Conservation (phyloP, 37 sponge, comb jelly and placozoan species). For the Mnemiopsis leidyi region DNA sequence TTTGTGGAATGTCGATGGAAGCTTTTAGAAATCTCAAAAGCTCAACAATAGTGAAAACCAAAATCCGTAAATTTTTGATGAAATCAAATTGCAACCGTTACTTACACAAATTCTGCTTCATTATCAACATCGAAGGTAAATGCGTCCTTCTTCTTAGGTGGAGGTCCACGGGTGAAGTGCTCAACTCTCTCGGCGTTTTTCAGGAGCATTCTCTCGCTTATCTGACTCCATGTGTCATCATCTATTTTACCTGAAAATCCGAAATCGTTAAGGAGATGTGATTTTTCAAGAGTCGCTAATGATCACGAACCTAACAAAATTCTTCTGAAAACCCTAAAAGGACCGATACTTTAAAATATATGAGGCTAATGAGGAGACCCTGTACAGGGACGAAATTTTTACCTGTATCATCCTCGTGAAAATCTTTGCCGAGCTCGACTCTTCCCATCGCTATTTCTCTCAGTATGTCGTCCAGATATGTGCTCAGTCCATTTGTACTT, state of each 20-base stretch:
- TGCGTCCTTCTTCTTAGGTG: conserved; percentile 26
- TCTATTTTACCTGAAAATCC: conserved; percentile 62
- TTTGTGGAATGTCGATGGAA: too few relatives aligned
- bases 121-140: conserved; percentile 50
- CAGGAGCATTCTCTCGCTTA: conserved; percentile 53
- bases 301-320: too few relatives aligned
- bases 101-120: conserved; percentile 43
- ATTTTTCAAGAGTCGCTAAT: too few relatives aligned
- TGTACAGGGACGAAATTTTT: neutral
- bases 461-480: conserved; percentile 53
- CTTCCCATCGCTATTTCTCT: conserved; percentile 57
- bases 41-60: too few relatives aligned
- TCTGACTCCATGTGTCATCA: conserved; percentile 60
- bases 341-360: too few relatives aligned
- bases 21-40: too few relatives aligned
- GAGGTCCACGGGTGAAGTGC: conserved; percentile 6
- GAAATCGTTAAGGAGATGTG: too few relatives aligned
- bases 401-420: conserved; percentile 65
- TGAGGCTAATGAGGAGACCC: neutral
- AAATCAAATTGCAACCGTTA: too few relatives aligned
- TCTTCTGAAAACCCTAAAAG: too few relatives aligned
- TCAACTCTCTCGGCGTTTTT: conserved; percentile 39
- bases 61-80: too few relatives aligned
- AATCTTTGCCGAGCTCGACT: conserved; percentile 56
- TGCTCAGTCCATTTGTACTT: conserved; percentile 51